A percentile compares a stretch with the other conserved stretches of the same genome.
Evolutionary conservation across 92 coral and sea anemone genomes (phyloP).

Genomic region (Epizoanthus scotinus): DNA sequence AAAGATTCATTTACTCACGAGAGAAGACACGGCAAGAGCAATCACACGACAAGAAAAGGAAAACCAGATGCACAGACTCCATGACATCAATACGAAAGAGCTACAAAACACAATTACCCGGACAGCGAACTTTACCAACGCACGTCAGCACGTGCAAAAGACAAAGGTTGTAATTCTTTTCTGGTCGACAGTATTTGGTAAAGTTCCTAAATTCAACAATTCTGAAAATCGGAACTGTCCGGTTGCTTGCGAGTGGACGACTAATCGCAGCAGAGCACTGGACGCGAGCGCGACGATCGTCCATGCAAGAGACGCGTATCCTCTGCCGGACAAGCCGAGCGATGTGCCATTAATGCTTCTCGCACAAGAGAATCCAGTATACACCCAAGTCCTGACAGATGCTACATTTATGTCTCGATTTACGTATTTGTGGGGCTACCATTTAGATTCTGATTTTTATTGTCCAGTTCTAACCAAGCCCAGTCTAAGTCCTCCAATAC

Average conservation of each 20-base stretch:
- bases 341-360: constrained; percentile 52
- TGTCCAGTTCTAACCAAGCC: constrained; percentile 40
- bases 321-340: constrained; percentile 38
- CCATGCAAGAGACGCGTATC: constrained; percentile 50
- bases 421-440: constrained; percentile 49
- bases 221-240: constrained; percentile 29
- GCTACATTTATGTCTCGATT: constrained; percentile 47
- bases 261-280: constrained; percentile 31
- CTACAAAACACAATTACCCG: no score
- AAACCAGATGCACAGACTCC: no score
- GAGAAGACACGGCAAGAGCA: no score
- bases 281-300: constrained; percentile 52
- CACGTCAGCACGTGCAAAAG: background rate
- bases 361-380: constrained; percentile 52
- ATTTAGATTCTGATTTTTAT: constrained; percentile 60
- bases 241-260: constrained; percentile 45
- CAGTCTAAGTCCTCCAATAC: constrained; percentile 37
- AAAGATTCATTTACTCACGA: no score
- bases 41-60: no score
- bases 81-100: no score
- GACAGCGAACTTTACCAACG: no score
- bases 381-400: constrained; percentile 45
- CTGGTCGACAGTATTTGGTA: constrained; percentile 60
- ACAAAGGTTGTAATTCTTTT: constrained; percentile 25
- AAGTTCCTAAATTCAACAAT: constrained; percentile 23